phyloP scores from a whole-genome alignment of 2,797 vertebrate species.

The Phoebastria nigripes region DNA sequence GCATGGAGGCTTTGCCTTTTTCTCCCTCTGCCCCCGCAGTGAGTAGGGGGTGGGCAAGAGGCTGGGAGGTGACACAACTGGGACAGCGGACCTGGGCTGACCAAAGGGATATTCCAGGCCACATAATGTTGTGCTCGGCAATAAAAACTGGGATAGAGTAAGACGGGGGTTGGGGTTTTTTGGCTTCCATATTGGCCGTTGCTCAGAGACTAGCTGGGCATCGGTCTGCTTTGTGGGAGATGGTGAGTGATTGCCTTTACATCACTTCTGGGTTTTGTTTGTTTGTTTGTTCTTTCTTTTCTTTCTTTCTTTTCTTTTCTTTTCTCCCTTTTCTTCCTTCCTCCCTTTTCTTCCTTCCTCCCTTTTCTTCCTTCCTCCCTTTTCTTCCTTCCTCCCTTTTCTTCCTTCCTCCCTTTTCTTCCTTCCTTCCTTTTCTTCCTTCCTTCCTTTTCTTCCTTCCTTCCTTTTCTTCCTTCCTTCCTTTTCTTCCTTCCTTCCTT shows the following conservation, averaged over 20 bases:
- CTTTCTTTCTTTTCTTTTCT: not conserved
- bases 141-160: not conserved
- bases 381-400: not conserved
- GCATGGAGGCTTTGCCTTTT: not conserved
- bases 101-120: not conserved
- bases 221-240: not conserved
- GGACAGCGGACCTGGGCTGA: not conserved
- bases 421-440: no score
- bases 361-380: not conserved
- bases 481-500: not conserved
- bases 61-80: not conserved
- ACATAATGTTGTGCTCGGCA: not conserved
- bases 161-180: accelerated
- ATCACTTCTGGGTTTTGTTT: not conserved
- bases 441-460: not conserved
- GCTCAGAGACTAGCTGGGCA: not conserved
- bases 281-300: no score
- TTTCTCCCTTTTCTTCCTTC: not conserved
- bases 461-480: no score
- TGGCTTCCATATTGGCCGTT: accelerated
- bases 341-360: not conserved
- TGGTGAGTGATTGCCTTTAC: not conserved
- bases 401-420: not conserved
- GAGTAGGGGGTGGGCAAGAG: not conserved
- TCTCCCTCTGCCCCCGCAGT: accelerated